These are phyloP conservation scores for Sciaenops ocellatus DNA, from an alignment of 2,797 vertebrate species.

Conservation along the genomic window DNA sequence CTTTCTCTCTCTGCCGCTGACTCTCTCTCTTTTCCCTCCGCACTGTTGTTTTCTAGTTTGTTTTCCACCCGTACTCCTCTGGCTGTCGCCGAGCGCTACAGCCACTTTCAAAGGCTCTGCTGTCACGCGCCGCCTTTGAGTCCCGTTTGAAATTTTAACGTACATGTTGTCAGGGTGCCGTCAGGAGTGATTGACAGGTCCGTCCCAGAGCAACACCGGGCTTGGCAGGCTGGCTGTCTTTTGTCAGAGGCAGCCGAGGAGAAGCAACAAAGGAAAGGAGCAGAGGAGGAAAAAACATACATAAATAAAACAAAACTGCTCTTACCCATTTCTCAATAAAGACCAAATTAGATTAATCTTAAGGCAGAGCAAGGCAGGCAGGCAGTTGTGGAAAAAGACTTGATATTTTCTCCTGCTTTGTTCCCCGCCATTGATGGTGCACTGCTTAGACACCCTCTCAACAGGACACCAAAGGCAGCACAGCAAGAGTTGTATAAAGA, in stretches of 20 bases:
- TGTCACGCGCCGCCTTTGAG: constrained; percentile 88
- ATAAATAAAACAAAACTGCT: constrained; percentile 90
- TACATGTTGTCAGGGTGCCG: constrained; percentile 90
- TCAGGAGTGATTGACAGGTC: constrained; percentile 90
- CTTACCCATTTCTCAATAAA: constrained; percentile 87
- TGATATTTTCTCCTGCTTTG: constrained; percentile 78
- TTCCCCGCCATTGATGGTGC: constrained; percentile 74
- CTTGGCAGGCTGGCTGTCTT: constrained; percentile 89
- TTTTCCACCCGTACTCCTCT: constrained; percentile 86
- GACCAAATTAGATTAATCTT: constrained; percentile 88
- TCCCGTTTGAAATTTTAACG: constrained; percentile 90
- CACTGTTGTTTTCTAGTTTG: constrained; percentile 89
- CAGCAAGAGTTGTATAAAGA: constrained; percentile 71
- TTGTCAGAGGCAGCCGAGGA: constrained; percentile 88
- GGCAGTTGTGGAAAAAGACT: constrained; percentile 78
- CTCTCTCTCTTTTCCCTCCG: constrained; percentile 68
- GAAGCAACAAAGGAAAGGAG: constrained; percentile 87
- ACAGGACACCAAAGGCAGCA: constrained; percentile 77
- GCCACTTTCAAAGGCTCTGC: constrained; percentile 89
- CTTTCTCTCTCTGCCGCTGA: constrained; percentile 62
- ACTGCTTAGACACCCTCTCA: constrained; percentile 70
- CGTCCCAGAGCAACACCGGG: constrained; percentile 88
- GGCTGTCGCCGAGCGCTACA: constrained; percentile 88
- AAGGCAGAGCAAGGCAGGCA: constrained; percentile 71
- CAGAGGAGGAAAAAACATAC: constrained; percentile 84